phyloP scores from a whole-genome alignment of 1,140 invertebrate species.

The Drosophila grimshawi region DNA sequence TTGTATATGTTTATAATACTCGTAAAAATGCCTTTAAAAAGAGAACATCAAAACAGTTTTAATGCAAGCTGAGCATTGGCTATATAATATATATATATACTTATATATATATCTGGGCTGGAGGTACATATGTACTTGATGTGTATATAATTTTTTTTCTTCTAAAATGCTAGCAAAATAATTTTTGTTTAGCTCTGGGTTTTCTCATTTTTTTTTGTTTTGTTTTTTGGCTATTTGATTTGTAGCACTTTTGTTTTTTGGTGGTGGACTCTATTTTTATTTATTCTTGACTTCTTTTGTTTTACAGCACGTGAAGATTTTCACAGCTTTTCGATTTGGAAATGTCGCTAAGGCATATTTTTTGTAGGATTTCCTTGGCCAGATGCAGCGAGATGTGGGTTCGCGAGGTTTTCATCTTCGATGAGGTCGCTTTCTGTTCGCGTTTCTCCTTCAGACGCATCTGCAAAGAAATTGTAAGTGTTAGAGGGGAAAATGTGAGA shows the following conservation, averaged over 20 bases:
- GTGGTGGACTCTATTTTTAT: constrained; percentile 4
- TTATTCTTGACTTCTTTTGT: constrained; percentile 6
- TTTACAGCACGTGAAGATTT: constrained; percentile 94
- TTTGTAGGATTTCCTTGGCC: constrained; percentile 91
- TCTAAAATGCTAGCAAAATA: constrained; percentile 57
- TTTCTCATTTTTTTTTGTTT: not conserved
- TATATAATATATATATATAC: constrained; percentile 37
- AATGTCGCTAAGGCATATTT: constrained; percentile 94
- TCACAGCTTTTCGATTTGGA: constrained; percentile 96
- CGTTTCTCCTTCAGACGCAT: constrained; percentile 91
- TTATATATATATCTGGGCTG: constrained; percentile 15
- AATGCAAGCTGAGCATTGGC: constrained; percentile 47
- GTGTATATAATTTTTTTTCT: not conserved
- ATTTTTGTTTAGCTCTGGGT: constrained; percentile 33
- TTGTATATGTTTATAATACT: constrained; percentile 48
- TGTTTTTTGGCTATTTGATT: constrained; percentile 25
- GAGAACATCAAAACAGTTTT: constrained; percentile 56
- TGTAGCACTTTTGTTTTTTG: not conserved
- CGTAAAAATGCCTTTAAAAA: constrained; percentile 58
- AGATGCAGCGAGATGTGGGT: constrained; percentile 91
- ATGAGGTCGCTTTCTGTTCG: constrained; percentile 88
- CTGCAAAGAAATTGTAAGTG: constrained; percentile 66
- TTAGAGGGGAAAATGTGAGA: not conserved
- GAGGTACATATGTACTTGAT: constrained; percentile 20
- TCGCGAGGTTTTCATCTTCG: constrained; percentile 87